Evolutionary conservation across 1,140 invertebrate species (phyloP), one percentile per base, ranked within the genome.

Genomic region (Pseudomyrmex gracilis): DNA sequence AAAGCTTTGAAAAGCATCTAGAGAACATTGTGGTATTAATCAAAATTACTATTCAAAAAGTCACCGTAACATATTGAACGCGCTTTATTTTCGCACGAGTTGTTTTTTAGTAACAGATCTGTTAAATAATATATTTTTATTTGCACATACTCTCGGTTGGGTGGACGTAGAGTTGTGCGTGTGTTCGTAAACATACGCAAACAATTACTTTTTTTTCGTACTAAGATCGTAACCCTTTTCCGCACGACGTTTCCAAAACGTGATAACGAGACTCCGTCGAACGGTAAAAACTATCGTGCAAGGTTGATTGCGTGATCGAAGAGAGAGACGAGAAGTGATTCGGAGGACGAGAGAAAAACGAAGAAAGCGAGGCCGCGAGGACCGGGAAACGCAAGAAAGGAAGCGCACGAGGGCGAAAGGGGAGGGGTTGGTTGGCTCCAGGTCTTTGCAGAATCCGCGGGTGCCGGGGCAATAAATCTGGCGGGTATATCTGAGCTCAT

Each of bases 401-500:
- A 74, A 57, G 64, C 43, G 47, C 17, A 71, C 57, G 58, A 55
- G 60, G 61, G 70, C 34, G 5, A 7, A 67, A 66, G 66, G 78
- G 74, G 82, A 78, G 77, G 85, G 85, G 84, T 85, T 49, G 85
- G 84, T 85, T 49, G 83, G 82, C 84, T 83, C 61, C 77, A 82
- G 91, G 92, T 92, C 89, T 92, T 92, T 83, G 92, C 85, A 85
- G 92, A 88, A 93, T 94, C 90, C 91, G 87, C 90, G 89, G 91
- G 90, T 93, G 92, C 92, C 85, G 87, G 83, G 89, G 93, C 90
- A 94, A 94, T 94, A 94, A 94, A 94, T 94, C 92, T 94, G 89
- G 89, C 91, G 92, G 91, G 93, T 94, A 94, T 94, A 93, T 94
- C 94, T 94, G 92, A 94, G 93, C 94, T 94, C 94, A 94, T 94